Base-by-base conservation (phyloP, 2,797 vertebrate genomes). In the Apogon hyalosoma region DNA sequence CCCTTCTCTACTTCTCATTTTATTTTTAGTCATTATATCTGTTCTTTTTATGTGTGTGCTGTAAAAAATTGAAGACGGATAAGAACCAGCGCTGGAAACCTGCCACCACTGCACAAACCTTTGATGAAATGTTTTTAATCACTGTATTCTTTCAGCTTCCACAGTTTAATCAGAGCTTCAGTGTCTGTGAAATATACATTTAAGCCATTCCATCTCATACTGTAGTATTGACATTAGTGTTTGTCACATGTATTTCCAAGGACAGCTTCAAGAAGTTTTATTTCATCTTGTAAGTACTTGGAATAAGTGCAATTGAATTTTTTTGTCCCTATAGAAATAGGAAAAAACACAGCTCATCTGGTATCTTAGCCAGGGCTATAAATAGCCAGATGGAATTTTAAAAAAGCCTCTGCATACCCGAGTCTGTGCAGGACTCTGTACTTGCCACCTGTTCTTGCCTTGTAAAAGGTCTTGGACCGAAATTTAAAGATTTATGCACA, bases 241-340 rank as follows among this genome's bases (percentile, higher is more conserved):
- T 19, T 40, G 21, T 12, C 43, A 28, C 7, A 52, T 24, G 43
- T 13, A 51, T 70, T 51, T 71, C 49, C 39, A 46, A 40, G 31
- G 6, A 12, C n/a, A 5, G 13, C 57, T 36, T 63, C 39, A n/a
- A 18, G 12, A 53, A 28, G 14, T 14, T 48, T 50, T 67, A 28
- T 24, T 24, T 1, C 16, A 47, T 47, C 38, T 19, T 59, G 40
- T 15, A 46, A 28, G 42, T 6, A 54, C 61, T 49, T 59, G 24
- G 49, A 42, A 31, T 41, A 31, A 53, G 50, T 11, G 15, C 8
- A 6, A 68, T 2, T 57, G 28, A 11, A 66, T 72, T 51, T 42
- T 12, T 65, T 51, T 38, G 12, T 39, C 55, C 12, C 11, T 45
- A 13, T 21, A 2, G 16, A 36, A 51, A 8, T 16, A 16, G 43